A percentile compares a stretch with the other conserved stretches of the same genome.
These are phyloP conservation scores for Aphelenchoides besseyi DNA, from an alignment of 1,140 invertebrate species.

Conservation along the genomic window DNA sequence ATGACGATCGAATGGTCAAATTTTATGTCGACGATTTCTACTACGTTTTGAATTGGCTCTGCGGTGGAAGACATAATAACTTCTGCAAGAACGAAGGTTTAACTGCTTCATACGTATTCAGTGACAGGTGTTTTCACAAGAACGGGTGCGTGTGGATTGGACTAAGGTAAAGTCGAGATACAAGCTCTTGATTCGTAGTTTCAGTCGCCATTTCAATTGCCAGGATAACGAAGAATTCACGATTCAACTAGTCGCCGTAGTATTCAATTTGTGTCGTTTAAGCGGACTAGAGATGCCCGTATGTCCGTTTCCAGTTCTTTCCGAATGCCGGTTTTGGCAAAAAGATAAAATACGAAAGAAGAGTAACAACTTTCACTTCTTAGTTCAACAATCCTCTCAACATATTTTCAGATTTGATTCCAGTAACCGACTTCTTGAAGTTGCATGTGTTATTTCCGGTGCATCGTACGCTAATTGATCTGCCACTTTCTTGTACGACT, in stretches of 20 bases:
- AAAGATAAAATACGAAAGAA: neutral
- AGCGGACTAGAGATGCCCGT: neutral
- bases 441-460: neutral
- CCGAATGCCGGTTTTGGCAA: conserved; percentile 1
- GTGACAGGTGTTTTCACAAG: neutral
- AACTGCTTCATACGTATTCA: too few species aligned
- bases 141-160: neutral
- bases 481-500: neutral
- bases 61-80: neutral
- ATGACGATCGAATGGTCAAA: neutral
- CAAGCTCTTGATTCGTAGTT: neutral
- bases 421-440: conserved; percentile 2
- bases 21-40: neutral
- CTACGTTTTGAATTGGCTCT: neutral
- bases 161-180: neutral
- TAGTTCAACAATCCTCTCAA: too few species aligned
- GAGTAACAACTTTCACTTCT: neutral
- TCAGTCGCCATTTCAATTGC: neutral
- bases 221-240: neutral
- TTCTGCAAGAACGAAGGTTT: neutral
- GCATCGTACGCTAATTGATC: neutral
- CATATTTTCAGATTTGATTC: neutral
- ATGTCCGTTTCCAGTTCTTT: neutral
- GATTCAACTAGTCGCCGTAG: neutral
- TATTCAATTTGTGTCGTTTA: neutral